Conservation (phyloP, 2,888 invertebrate species). For the Crossocerus cetratus region DNA sequence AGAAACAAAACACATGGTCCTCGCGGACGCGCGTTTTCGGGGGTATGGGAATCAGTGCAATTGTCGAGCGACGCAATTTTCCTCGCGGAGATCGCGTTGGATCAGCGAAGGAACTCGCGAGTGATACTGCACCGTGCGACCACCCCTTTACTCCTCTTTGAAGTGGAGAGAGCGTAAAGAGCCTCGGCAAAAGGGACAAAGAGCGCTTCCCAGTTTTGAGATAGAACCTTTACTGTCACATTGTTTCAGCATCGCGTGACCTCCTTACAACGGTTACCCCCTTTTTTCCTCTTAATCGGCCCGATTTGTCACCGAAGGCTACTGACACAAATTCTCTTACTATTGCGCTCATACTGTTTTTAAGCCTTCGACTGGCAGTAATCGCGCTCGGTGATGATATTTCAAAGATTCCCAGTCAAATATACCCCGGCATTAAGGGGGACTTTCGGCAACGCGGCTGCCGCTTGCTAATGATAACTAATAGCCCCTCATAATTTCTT, state of each 20-base stretch:
- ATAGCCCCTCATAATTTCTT: conserved; percentile 11
- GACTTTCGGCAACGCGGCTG: neutral
- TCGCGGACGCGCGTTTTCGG: neutral
- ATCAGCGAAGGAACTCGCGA: conserved; percentile 33
- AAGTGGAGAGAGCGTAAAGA: conserved; percentile 14
- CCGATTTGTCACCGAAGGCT: conserved; percentile 12
- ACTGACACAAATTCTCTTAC: neutral
- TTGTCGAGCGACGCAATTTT: conserved; percentile 26
- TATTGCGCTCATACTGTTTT: too few species aligned
- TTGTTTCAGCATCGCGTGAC: conserved; percentile 32
- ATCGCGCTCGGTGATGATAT: too few species aligned
- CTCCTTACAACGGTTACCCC: conserved; percentile 18
- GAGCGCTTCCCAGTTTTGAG: conserved; percentile 15
- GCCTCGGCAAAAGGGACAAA: conserved; percentile 30
- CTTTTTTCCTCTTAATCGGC: conserved; percentile 18
- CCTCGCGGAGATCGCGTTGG: conserved; percentile 17
- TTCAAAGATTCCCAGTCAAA: neutral
- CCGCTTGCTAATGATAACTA: neutral
- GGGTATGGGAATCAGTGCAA: conserved; percentile 15
- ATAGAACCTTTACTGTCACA: conserved; percentile 27
- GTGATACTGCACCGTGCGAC: conserved; percentile 11
- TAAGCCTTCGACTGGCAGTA: too few species aligned
- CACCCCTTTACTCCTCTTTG: conserved; percentile 39
- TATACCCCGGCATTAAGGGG: neutral
- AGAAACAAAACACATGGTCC: neutral